Percentiles rank a stretch among this genome's conserved stretches.
These are phyloP conservation scores for Chrysopilus asiliformis DNA, from an alignment of 2,888 invertebrate species.

Conservation along the genomic window DNA sequence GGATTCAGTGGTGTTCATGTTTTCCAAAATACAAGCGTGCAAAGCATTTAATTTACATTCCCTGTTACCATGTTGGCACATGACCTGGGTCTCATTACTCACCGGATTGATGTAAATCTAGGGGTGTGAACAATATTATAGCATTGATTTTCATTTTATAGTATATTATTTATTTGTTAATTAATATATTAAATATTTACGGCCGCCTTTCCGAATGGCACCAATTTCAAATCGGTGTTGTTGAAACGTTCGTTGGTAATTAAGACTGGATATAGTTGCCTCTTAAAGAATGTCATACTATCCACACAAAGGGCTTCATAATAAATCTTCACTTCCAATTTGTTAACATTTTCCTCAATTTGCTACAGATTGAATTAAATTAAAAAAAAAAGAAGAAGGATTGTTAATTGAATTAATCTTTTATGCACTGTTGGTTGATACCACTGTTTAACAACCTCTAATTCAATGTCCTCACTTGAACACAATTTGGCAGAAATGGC, in stretches of 20 bases:
- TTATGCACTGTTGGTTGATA: too few species aligned
- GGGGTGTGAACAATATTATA: too few species aligned
- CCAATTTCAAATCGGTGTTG: conserved; percentile 24
- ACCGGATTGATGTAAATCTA: conserved; percentile 19
- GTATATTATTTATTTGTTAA: too few species aligned
- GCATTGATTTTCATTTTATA: too few species aligned
- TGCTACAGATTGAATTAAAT: background rate
- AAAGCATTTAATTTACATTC: conserved; percentile 32
- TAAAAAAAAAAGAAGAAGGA: too few species aligned
- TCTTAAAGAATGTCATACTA: conserved; percentile 26
- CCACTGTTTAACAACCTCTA: too few species aligned
- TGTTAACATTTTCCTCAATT: conserved; percentile 4
- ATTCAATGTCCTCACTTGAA: too few species aligned
- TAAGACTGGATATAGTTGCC: conserved; percentile 23
- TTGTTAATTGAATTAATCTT: too few species aligned
- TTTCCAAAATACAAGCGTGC: conserved; percentile 31
- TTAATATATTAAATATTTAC: too few species aligned
- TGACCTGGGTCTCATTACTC: conserved; percentile 18
- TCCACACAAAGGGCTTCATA: conserved; percentile 33
- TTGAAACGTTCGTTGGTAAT: conserved; percentile 20
- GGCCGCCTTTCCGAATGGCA: conserved; percentile 32
- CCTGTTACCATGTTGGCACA: conserved; percentile 27
- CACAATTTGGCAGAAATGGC: too few species aligned
- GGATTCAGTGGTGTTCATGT: conserved; percentile 16
- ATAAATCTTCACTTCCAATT: conserved; percentile 25